phyloP scores from a whole-genome alignment of 2,797 vertebrate species.

The Pagetopsis macropterus region DNA sequence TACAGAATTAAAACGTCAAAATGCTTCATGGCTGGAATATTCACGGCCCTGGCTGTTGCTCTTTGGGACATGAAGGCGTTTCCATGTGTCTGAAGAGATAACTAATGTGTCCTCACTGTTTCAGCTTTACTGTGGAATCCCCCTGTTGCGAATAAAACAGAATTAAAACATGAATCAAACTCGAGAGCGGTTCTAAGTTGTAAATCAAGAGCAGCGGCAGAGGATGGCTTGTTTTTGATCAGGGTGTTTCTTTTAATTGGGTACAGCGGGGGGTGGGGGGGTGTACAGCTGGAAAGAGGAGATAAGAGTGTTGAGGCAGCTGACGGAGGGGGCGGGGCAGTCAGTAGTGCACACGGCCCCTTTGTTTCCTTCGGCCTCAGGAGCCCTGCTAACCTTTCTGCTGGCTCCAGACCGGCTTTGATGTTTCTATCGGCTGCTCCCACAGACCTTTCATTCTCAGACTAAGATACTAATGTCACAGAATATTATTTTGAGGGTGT shows the following conservation, averaged over 20 bases:
- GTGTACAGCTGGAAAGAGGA: conserved; percentile 66
- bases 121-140: conserved; percentile 36
- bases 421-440: conserved; percentile 36
- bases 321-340: conserved; percentile 24
- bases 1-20: conserved; percentile 1
- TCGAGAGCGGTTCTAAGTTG: conserved; percentile 15
- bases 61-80: not conserved
- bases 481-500: conserved; percentile 8
- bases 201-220: conserved; percentile 5
- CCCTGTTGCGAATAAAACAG: conserved; percentile 24
- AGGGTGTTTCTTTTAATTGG: conserved; percentile 50
- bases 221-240: conserved; percentile 48
- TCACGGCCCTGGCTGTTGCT: not conserved
- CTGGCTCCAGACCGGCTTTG: conserved; percentile 36
- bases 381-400: conserved; percentile 46
- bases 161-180: conserved; percentile 34
- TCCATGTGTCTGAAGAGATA: not conserved
- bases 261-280: conserved; percentile 4
- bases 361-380: conserved; percentile 55
- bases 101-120: conserved; percentile 10
- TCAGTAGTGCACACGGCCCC: conserved; percentile 58
- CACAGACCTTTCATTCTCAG: conserved; percentile 28
- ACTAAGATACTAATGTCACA: conserved; percentile 5
- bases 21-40: not conserved
- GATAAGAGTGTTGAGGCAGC: conserved; percentile 58